Evolutionary conservation across 2,888 invertebrate genomes (phyloP).

Genomic region (Hermodice carunculata): DNA sequence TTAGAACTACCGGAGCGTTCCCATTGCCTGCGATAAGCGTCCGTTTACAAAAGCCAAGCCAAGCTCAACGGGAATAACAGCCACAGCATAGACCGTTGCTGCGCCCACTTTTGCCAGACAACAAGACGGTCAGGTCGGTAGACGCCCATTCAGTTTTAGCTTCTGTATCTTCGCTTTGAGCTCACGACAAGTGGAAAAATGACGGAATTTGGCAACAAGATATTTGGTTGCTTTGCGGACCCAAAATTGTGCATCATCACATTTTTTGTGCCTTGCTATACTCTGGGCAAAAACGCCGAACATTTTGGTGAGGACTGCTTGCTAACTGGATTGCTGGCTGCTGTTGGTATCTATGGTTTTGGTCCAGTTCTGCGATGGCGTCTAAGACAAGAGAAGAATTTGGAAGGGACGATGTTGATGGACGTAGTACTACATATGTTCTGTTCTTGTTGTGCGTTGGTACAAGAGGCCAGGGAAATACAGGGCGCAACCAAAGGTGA

Average conservation of each 20-base stretch:
- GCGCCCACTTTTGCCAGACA: too few species aligned
- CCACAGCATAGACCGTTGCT: too few species aligned
- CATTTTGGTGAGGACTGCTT: conserved; percentile 29
- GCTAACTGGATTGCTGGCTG: conserved; percentile 23
- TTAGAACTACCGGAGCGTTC: too few species aligned
- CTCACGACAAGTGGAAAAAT: too few species aligned
- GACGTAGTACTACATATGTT: conserved; percentile 8
- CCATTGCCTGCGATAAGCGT: too few species aligned
- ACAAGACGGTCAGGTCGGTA: too few species aligned
- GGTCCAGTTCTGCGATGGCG: conserved; percentile 27
- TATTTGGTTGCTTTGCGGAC: conserved; percentile 26
- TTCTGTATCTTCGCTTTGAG: too few species aligned
- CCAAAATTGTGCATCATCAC: conserved; percentile 17
- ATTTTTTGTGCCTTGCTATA: conserved; percentile 23
- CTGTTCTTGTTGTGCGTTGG: conserved; percentile 24
- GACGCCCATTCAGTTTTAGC: too few species aligned
- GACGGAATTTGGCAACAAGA: conserved; percentile 16
- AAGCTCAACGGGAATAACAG: too few species aligned
- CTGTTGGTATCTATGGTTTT: conserved; percentile 7
- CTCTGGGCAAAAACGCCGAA: conserved; percentile 31
- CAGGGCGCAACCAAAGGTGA: too few species aligned
- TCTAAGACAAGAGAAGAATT: conserved; percentile 25
- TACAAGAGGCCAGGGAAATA: conserved; percentile 28
- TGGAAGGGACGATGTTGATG: conserved; percentile 28
- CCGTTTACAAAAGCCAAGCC: too few species aligned